A percentile compares a stretch with the other conserved stretches of the same genome.
phyloP scores from a whole-genome alignment of 2,113 vertebrate species.

The Datnioides undecimradiatus region DNA sequence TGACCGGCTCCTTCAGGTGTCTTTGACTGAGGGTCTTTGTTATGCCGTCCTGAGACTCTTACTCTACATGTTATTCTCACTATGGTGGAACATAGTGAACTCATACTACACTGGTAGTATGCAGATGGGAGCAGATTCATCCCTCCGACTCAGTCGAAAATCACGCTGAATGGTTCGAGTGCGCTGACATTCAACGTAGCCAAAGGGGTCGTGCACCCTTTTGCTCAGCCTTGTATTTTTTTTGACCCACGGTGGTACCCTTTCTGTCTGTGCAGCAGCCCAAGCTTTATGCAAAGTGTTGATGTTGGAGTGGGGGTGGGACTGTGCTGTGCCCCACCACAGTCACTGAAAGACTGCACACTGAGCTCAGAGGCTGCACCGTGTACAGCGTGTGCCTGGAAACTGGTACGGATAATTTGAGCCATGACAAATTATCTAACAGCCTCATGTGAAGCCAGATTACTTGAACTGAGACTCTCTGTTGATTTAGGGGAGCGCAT shows the following conservation, averaged over 20 bases:
- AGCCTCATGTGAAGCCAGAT: constrained; percentile 29
- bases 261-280: constrained; percentile 49
- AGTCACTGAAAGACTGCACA: constrained; percentile 26
- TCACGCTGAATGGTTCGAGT: constrained; percentile 69
- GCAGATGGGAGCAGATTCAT: constrained; percentile 48
- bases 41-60: constrained; percentile 10
- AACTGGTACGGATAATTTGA: constrained; percentile 66
- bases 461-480: constrained; percentile 8
- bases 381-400: constrained; percentile 36
- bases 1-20: constrained; percentile 31
- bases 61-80: constrained; percentile 30
- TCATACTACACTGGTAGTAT: constrained; percentile 67
- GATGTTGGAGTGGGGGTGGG: background rate
- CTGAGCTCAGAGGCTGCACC: constrained; percentile 14
- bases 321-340: background rate
- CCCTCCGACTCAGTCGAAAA: constrained; percentile 54
- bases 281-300: constrained; percentile 64
- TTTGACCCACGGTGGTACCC: constrained; percentile 52
- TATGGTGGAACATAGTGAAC: constrained; percentile 63
- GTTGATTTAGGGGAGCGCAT: background rate
- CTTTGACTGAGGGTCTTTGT: constrained; percentile 38
- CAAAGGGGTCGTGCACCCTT: constrained; percentile 68
- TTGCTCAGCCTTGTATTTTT: constrained; percentile 54
- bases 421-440: constrained; percentile 61
- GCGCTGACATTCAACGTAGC: constrained; percentile 75